phyloP scores from a whole-genome alignment of 2,797 vertebrate species.

The Pelodytes ibericus region DNA sequence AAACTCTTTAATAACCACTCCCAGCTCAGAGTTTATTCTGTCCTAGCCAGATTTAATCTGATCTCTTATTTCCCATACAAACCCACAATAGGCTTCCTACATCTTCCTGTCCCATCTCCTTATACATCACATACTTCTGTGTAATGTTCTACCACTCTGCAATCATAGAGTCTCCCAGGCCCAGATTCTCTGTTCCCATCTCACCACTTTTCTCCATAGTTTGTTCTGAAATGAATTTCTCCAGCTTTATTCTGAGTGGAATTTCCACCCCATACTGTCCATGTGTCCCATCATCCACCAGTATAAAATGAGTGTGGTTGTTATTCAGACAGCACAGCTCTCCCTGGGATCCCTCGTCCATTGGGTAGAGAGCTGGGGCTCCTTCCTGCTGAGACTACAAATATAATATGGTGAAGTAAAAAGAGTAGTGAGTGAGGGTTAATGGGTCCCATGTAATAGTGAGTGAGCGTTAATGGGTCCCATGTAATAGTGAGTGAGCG shows the following conservation, averaged over 20 bases:
- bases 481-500: too few species aligned
- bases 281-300: slow-evolving; percentile 80
- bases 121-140: background rate
- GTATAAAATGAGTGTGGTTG: slow-evolving; percentile 83
- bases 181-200: background rate
- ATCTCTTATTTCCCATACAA: too few species aligned
- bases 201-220: slow-evolving; percentile 61
- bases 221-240: slow-evolving; percentile 75
- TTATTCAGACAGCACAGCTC: slow-evolving; percentile 74
- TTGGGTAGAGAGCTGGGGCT: slow-evolving; percentile 73
- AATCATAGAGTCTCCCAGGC: too few species aligned
- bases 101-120: background rate
- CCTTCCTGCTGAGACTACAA: slow-evolving; percentile 64
- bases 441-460: too few species aligned
- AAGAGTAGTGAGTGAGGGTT: too few species aligned
- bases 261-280: slow-evolving; percentile 77
- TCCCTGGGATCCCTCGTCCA: slow-evolving; percentile 72
- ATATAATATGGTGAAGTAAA: background rate
- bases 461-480: too few species aligned
- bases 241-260: slow-evolving; percentile 71
- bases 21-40: too few species aligned
- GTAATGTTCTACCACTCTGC: too few species aligned
- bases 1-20: background rate
- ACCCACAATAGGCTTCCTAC: too few species aligned
- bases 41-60: too few species aligned